These are phyloP conservation scores for Virgularia gustaviana DNA, from an alignment of 92 coral and sea anemone species.

Conservation along the genomic window DNA sequence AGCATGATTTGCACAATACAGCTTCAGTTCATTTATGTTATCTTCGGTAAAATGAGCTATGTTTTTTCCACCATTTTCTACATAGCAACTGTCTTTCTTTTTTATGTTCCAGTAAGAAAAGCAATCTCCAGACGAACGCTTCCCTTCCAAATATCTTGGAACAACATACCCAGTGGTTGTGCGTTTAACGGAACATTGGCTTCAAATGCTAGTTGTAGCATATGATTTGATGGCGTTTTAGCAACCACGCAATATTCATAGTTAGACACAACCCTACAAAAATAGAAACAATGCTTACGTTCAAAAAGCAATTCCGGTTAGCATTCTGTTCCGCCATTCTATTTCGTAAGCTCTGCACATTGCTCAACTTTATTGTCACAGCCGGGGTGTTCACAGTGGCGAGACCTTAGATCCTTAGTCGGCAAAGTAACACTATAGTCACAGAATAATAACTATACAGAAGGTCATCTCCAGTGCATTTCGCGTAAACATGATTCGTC, in stretches of 20 bases:
- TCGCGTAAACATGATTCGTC: no score
- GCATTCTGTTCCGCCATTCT: no score
- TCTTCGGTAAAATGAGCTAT: neutral
- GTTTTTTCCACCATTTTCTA: no score
- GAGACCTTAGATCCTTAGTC: no score
- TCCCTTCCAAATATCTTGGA: neutral
- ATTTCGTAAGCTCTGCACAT: no score
- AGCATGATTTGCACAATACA: neutral
- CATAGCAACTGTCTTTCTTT: neutral
- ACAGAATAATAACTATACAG: no score
- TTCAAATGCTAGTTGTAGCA: neutral
- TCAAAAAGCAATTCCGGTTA: no score
- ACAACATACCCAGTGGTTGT: neutral
- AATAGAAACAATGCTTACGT: no score
- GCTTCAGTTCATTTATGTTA: neutral
- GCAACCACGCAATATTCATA: neutral
- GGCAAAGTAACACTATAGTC: no score
- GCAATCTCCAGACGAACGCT: neutral
- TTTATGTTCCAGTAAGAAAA: neutral
- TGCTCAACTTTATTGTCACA: no score
- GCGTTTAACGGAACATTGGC: neutral
- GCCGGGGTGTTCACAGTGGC: no score
- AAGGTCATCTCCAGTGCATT: no score
- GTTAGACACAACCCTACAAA: neutral
- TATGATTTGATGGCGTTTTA: neutral